Evolutionary conservation across 1,140 invertebrate genomes (phyloP), one percentile per base, ranked within the genome.

Genomic region (Campoletis sonorensis): DNA sequence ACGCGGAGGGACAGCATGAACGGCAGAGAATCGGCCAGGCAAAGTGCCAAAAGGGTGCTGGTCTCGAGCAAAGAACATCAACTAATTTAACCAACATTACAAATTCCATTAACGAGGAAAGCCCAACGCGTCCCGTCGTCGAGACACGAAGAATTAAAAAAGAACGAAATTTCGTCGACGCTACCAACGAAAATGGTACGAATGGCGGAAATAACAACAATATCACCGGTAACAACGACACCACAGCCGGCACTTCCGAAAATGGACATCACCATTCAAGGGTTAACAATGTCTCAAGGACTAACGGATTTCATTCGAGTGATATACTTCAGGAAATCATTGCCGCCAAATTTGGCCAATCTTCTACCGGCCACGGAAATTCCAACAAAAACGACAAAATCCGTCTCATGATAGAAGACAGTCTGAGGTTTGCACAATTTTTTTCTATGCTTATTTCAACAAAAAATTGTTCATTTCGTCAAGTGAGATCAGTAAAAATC

Each of bases 391-490:
- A 89, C 77, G 91, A 92, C 70, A 92, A 92, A 81, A 91, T 92
- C 82, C 88, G 90, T 27, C 87, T 90, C 68, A 89, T 92, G 86
- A 89, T 93, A 37, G 91, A 93, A 81, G 91, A 92, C 82, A 89
- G 89, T 82, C 90, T 92, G 83, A 92, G 92, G 93, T 94, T 83
- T 71, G 85, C 81, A 45, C 51, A 54, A 8, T 54, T 8, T n/a
- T n/a, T 54, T 18, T 54, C 3, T 54, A 5, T 45, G 5, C 40
- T 5, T 13, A 11, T n/a, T n/a, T n/a, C n/a, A n/a, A n/a, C n/a
- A n/a, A n/a, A n/a, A n/a, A n/a, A n/a, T n/a, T n/a, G n/a, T n/a
- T n/a, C n/a, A n/a, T n/a, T n/a, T n/a, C n/a, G n/a, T n/a, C n/a
- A n/a, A n/a, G n/a, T n/a, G n/a, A n/a, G n/a, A n/a, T n/a, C n/a